Conservation (phyloP, 2,113 vertebrate genomes). For the Grammomys dolichurus region DNA sequence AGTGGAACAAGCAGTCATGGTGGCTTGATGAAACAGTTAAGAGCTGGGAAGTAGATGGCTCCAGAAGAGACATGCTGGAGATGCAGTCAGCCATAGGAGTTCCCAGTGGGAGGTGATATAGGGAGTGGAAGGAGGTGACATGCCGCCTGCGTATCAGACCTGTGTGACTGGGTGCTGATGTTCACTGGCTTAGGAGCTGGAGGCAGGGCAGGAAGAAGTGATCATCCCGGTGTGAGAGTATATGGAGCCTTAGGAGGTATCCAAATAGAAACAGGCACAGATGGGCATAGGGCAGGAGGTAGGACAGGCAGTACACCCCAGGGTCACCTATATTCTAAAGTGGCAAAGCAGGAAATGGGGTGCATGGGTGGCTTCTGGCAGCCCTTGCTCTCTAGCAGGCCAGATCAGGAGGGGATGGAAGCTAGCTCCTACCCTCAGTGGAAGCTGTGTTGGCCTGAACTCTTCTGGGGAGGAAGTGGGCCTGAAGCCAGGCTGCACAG, state of each 20-base stretch:
- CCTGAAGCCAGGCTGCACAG: accelerated
- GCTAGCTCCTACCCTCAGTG: neutral
- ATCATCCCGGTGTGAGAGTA: neutral
- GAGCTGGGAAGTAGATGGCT: neutral
- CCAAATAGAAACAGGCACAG: neutral
- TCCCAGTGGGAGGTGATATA: neutral
- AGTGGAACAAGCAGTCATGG: neutral
- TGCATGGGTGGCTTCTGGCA: too few species aligned
- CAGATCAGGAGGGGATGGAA: neutral
- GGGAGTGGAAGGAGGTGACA: neutral
- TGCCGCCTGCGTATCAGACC: neutral
- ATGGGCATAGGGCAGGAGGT: neutral
- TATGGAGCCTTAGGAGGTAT: neutral
- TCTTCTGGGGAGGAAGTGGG: neutral
- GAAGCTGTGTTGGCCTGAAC: neutral
- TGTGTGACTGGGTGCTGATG: neutral
- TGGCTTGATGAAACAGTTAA: neutral
- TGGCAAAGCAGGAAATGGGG: neutral
- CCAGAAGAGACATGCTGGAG: neutral
- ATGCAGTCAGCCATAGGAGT: neutral
- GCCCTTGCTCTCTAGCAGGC: neutral
- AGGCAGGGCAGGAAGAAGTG: neutral
- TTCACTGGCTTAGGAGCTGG: neutral
- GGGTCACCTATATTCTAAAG: neutral
- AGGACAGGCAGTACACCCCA: neutral